A percentile compares a stretch with the other conserved stretches of the same genome.
Evolutionary conservation across 2,888 invertebrate genomes (phyloP).

Genomic region (Rhodophaea formosa): DNA sequence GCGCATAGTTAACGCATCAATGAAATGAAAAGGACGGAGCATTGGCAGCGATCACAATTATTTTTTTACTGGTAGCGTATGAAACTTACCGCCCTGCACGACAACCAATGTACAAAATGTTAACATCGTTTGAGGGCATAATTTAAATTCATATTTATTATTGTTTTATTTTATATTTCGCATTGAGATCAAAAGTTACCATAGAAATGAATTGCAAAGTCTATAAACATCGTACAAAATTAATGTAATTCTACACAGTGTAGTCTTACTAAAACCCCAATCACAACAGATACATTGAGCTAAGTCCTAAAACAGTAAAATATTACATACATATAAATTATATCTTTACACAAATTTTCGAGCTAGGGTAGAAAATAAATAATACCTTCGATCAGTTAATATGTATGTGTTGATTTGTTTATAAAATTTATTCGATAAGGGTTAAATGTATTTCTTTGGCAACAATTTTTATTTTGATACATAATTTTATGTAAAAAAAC

Average conservation of each 20-base stretch:
- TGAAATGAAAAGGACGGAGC: too few relatives aligned
- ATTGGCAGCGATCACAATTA: too few relatives aligned
- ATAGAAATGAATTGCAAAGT: conserved; percentile 16
- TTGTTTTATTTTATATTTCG: conserved; percentile 3
- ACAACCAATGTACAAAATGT: conserved; percentile 49
- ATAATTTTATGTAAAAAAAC: too few relatives aligned
- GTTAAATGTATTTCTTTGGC: too few relatives aligned
- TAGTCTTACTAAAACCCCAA: conserved; percentile 21
- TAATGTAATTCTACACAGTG: conserved; percentile 12
- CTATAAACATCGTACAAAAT: conserved; percentile 17
- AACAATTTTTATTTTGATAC: too few relatives aligned
- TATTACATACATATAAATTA: conserved; percentile 1
- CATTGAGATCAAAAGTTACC: conserved; percentile 8
- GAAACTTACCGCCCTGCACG: conserved; percentile 22
- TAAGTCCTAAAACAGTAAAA: conserved; percentile 32
- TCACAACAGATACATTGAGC: conserved; percentile 60
- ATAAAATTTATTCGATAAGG: too few relatives aligned
- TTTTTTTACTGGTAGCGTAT: too few relatives aligned
- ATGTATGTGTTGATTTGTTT: too few relatives aligned
- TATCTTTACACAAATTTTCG: neutral
- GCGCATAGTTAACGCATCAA: too few relatives aligned
- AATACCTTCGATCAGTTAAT: neutral
- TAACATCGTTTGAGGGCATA: conserved; percentile 33
- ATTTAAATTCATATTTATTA: conserved; percentile 17
- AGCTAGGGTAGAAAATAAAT: neutral